Evolutionary conservation across 2,113 vertebrate species (phyloP), one percentile per base, ranked within the genome.

Genomic region (Ameiurus melas): DNA sequence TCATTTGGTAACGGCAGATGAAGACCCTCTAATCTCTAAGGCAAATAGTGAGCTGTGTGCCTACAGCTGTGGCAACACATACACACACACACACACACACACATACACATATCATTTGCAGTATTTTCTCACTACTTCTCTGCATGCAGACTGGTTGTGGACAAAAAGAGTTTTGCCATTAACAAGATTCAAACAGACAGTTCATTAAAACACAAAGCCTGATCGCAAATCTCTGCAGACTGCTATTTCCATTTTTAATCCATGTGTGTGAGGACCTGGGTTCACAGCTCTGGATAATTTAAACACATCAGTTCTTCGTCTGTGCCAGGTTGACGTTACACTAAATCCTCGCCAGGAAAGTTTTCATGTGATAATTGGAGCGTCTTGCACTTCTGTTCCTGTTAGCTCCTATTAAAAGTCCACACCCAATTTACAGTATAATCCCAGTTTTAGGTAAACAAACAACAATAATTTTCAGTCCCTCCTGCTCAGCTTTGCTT

Each of bases 171-270:
- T 84, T 84, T 70, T 19, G 64, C 51, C 82, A 84, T 53, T 78
- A 88, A 64, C 64, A 82, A 62, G 87, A 91, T 91, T 92, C 89
- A 90, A 91, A 93, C 89, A 92, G 90, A 89, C 89, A 88, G 84
- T 90, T 93, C 90, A 91, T 93, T 91, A 91, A 90, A 90, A 89
- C 90, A 91, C 89, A 91, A 88, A 90, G 89, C 75, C 88, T 93
- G 91, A 92, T 91, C 91, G 89, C 87, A 89, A 62, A 88, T 90
- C 90, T 90, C 91, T 90, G 81, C 83, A 68, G 90, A 89, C 92
- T 89, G 88, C 89, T 90, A 91, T 93, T 93, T 92, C 84, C 89
- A 92, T 93, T 88, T 90, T 90, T 91, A 92, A 92, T 93, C 88
- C 81, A 87, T 89, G 88, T 79, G 82, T 88, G 86, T 60, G 83